Evolutionary conservation across 2,797 vertebrate species (phyloP).

Genomic region (Mastacembelus armatus): DNA sequence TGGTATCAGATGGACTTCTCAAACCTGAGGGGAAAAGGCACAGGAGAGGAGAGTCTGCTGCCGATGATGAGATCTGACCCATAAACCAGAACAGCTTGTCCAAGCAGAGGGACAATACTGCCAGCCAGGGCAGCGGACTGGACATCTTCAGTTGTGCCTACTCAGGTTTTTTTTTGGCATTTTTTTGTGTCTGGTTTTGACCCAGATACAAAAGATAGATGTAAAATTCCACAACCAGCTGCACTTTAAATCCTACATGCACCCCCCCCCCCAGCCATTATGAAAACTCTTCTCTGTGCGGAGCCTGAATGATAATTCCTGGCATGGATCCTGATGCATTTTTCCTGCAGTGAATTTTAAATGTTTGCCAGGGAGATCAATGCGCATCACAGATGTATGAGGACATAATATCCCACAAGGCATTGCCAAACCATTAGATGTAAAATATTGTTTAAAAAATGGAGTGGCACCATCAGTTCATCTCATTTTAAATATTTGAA

Average conservation of each 20-base stretch:
- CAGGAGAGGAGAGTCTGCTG: constrained; percentile 24
- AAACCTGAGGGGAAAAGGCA: constrained; percentile 34
- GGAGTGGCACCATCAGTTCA: constrained; percentile 52
- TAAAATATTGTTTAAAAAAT: constrained; percentile 63
- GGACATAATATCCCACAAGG: constrained; percentile 21
- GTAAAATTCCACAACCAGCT: constrained; percentile 77
- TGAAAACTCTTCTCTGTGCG: constrained; percentile 37
- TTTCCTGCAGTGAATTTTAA: constrained; percentile 29
- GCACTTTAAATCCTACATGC: constrained; percentile 78
- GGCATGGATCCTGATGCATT: constrained; percentile 47
- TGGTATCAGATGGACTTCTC: constrained; percentile 42
- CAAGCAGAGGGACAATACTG: constrained; percentile 25
- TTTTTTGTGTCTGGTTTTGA: constrained; percentile 50
- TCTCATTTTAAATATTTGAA: constrained; percentile 45
- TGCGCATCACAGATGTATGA: constrained; percentile 21
- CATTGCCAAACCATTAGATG: constrained; percentile 63
- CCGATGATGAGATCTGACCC: constrained; percentile 30
- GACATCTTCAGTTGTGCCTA: constrained; percentile 39
- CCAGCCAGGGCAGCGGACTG: constrained; percentile 21
- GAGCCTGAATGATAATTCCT: constrained; percentile 69
- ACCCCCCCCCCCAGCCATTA: constrained; percentile 43
- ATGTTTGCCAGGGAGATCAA: constrained; percentile 32
- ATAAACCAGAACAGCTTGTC: constrained; percentile 32
- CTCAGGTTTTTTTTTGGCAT: constrained; percentile 27
- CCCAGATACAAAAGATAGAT: constrained; percentile 48